Percentiles rank a stretch among this genome's conserved stretches.
Evolutionary conservation across 1,140 invertebrate species (phyloP).

Genomic region (Caligus rogercresseyi): DNA sequence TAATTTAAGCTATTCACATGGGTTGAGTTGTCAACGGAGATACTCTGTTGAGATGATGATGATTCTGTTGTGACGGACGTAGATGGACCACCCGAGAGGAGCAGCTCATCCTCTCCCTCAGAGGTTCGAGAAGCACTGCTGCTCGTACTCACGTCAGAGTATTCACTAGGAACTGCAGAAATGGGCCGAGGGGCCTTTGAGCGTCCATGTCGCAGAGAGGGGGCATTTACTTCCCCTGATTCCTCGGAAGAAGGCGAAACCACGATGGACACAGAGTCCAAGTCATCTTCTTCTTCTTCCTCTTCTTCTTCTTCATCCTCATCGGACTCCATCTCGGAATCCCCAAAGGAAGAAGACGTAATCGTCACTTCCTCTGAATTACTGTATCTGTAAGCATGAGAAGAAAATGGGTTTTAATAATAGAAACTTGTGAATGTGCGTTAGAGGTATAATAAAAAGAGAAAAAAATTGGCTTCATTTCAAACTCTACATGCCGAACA

Average conservation of each 20-base stretch:
- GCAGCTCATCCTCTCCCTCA: slow-evolving; percentile 17
- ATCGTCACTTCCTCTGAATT: neutral
- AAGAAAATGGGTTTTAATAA: neutral
- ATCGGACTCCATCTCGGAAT: slow-evolving; percentile 28
- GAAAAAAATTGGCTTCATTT: neutral
- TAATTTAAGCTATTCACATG: no score
- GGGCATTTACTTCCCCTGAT: slow-evolving; percentile 15
- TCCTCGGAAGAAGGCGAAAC: slow-evolving; percentile 11
- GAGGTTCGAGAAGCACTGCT: slow-evolving; percentile 21
- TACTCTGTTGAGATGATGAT: neutral
- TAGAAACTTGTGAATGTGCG: neutral
- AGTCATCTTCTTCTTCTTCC: slow-evolving; percentile 23
- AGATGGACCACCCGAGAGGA: slow-evolving; percentile 11
- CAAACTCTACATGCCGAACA: no score
- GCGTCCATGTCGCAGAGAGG: slow-evolving; percentile 20
- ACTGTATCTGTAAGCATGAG: slow-evolving; percentile 5
- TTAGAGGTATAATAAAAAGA: neutral
- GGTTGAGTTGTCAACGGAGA: neutral
- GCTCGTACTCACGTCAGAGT: slow-evolving; percentile 21
- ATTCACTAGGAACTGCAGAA: slow-evolving; percentile 21
- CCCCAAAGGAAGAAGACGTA: slow-evolving; percentile 20
- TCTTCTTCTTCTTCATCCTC: slow-evolving; percentile 29
- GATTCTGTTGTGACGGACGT: neutral
- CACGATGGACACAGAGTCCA: slow-evolving; percentile 19
- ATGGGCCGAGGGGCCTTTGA: slow-evolving; percentile 20